Conservation (phyloP, 2,113 vertebrate genomes). For the Cynopterus brachyotis region DNA sequence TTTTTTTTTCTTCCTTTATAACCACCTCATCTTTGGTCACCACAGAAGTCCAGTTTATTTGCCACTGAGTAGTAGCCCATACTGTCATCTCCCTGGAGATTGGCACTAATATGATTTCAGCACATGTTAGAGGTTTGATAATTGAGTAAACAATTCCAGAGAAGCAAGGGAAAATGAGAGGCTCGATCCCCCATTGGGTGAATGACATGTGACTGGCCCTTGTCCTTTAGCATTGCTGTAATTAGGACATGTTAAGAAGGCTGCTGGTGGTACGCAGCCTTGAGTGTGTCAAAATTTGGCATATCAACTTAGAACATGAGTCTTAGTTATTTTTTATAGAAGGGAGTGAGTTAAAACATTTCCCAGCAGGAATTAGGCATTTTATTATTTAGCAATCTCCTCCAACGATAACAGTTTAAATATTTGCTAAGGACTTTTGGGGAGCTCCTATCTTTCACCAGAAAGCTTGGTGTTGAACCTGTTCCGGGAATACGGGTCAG, state of each 20-base stretch:
- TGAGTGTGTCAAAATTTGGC: background rate
- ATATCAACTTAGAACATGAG: background rate
- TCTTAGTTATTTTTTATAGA: constrained; percentile 21
- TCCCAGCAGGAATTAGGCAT: constrained; percentile 15
- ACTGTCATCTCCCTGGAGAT: background rate
- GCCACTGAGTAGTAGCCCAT: background rate
- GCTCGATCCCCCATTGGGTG: background rate
- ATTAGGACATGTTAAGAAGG: background rate
- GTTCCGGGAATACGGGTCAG: background rate
- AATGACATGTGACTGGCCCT: background rate
- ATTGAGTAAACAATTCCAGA: constrained; percentile 13
- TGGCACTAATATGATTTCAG: background rate
- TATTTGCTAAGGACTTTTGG: constrained; percentile 61
- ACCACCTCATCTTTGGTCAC: background rate
- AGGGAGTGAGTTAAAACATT: constrained; percentile 52
- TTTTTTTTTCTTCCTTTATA: background rate
- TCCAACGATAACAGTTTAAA: constrained; percentile 54
- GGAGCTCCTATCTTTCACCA: background rate
- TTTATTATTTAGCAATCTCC: constrained; percentile 62
- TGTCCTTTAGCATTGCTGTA: background rate
- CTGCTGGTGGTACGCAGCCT: background rate
- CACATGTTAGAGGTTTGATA: background rate
- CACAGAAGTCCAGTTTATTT: background rate
- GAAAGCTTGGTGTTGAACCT: background rate
- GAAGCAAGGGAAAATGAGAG: background rate